Evolutionary conservation across 2,888 invertebrate species (phyloP).

Genomic region (Bibio marci): DNA sequence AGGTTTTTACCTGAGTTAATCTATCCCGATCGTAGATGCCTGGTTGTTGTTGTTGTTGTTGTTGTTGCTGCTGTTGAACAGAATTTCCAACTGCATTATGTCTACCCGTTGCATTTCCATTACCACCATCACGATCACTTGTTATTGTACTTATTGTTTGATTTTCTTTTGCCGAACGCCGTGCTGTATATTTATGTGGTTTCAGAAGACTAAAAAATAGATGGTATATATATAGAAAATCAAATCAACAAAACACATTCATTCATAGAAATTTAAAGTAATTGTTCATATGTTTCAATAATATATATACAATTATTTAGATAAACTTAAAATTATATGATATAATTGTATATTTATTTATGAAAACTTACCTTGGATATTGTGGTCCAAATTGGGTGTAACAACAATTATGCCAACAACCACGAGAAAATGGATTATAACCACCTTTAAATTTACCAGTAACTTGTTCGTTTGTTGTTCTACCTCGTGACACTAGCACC

Average conservation of each 20-base stretch:
- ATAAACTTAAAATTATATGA: no score
- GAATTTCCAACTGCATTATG: constrained; percentile 14
- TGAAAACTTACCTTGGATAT: constrained; percentile 87
- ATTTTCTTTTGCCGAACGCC: constrained; percentile 36
- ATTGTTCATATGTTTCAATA: background rate
- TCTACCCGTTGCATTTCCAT: constrained; percentile 28
- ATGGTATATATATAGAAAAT: no score
- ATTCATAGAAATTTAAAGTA: background rate
- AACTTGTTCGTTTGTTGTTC: constrained; percentile 99
- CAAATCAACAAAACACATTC: constrained; percentile 8
- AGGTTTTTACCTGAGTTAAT: constrained; percentile 87
- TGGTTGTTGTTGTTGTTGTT: constrained; percentile 17
- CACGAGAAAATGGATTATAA: constrained; percentile 93
- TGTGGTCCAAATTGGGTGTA: constrained; percentile 92
- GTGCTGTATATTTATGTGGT: constrained; percentile 47
- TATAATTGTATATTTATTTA: no score
- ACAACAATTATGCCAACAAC: constrained; percentile 90
- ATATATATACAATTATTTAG: no score
- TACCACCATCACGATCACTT: constrained; percentile 32
- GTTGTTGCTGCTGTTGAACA: constrained; percentile 21
- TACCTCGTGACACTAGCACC: constrained; percentile 86
- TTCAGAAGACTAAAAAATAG: constrained; percentile 39
- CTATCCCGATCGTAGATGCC: constrained; percentile 35
- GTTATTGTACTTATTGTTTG: constrained; percentile 30
- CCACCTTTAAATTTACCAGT: constrained; percentile 98